Percentiles rank a stretch among this genome's conserved stretches.
phyloP scores from a whole-genome alignment of 2,113 vertebrate species.

The Ageneiosus marmoratus region DNA sequence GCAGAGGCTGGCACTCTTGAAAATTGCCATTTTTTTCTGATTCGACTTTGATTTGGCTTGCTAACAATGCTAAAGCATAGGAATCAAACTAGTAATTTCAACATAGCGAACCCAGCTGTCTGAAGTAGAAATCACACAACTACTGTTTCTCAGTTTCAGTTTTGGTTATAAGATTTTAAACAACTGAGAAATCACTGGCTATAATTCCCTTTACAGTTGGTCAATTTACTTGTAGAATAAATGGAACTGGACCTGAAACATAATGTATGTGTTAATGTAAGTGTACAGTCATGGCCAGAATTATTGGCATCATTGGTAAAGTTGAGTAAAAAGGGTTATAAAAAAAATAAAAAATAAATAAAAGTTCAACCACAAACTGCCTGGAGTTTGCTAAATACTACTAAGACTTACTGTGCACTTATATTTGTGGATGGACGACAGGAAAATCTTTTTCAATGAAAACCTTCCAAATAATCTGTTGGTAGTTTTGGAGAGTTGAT shows the following conservation, averaged over 20 bases:
- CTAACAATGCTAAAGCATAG: not conserved
- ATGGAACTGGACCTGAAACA: not conserved
- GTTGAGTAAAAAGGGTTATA: no score
- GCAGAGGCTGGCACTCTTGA: conserved; percentile 1
- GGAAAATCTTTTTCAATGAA: no score
- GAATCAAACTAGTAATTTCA: not conserved
- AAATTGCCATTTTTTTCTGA: not conserved
- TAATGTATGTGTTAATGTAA: not conserved
- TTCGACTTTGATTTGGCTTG: not conserved
- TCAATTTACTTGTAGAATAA: not conserved
- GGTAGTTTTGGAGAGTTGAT: no score
- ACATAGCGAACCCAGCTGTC: not conserved
- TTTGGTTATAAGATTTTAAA: not conserved
- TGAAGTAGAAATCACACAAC: not conserved
- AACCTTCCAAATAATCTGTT: no score
- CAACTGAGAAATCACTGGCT: not conserved
- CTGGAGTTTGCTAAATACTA: no score
- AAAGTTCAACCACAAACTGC: no score
- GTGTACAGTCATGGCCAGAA: not conserved
- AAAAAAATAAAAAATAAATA: no score
- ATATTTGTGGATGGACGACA: no score
- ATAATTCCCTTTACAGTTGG: not conserved
- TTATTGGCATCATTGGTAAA: no score
- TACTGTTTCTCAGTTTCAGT: not conserved
- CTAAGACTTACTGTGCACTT: no score